phyloP scores from a whole-genome alignment of 2,797 vertebrate genomes.

The Scleropages formosus region DNA sequence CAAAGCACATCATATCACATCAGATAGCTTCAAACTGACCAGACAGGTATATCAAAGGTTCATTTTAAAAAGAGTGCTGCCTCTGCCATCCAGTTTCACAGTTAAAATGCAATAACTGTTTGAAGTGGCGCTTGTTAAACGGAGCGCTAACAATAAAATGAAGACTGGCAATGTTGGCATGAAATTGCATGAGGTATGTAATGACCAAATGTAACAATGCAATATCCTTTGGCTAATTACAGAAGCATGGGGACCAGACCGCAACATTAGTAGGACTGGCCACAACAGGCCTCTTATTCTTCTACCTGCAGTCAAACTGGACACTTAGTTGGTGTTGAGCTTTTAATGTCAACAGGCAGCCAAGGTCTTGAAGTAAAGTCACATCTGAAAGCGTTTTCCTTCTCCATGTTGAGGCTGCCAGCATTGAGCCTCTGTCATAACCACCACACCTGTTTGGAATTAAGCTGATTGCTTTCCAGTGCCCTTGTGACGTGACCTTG shows the following conservation, averaged over 20 bases:
- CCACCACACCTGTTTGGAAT: conserved; percentile 53
- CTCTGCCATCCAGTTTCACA: too few relatives aligned
- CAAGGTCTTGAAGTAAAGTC: conserved; percentile 36
- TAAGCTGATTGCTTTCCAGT: conserved; percentile 47
- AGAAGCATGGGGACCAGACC: background rate
- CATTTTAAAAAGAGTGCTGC: too few relatives aligned
- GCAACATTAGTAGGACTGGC: conserved; percentile 33
- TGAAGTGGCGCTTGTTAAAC: too few relatives aligned
- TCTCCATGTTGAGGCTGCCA: background rate
- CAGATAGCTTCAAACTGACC: too few relatives aligned
- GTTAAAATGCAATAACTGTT: too few relatives aligned
- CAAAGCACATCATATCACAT: too few relatives aligned
- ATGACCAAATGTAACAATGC: conserved; percentile 10
- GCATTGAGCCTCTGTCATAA: conserved; percentile 26
- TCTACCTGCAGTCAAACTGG: conserved; percentile 22
- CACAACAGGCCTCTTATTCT: conserved; percentile 28
- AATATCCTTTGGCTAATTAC: background rate
- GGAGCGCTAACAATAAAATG: too few relatives aligned
- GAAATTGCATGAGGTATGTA: too few relatives aligned
- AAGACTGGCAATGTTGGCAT: too few relatives aligned
- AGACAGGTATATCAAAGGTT: too few relatives aligned
- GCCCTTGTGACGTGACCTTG: conserved; percentile 40
- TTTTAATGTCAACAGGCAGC: conserved; percentile 23
- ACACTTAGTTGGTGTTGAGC: conserved; percentile 35
- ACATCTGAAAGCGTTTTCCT: conserved; percentile 51